Percentiles rank a stretch among this genome's conserved stretches.
Evolutionary conservation across 1,140 invertebrate genomes (phyloP).

Genomic region (Anadara kagoshimensis): DNA sequence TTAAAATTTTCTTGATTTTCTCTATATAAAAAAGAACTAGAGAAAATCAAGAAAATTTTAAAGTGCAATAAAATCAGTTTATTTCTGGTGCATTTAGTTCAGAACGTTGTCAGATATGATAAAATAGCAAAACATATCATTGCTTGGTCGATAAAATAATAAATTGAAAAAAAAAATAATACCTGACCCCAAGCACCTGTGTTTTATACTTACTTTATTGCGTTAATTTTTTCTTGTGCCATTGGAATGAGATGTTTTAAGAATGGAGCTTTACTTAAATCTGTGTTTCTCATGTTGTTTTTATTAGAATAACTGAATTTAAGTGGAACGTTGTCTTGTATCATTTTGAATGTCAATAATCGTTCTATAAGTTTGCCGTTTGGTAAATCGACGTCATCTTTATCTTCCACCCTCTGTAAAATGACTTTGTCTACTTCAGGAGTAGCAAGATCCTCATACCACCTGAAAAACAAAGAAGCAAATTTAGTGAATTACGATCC

Average conservation of each 20-base stretch:
- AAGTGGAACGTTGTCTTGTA: slow-evolving; percentile 26
- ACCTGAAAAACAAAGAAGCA: slow-evolving; percentile 45
- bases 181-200: no score
- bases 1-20: no score
- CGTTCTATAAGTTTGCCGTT: slow-evolving; percentile 69
- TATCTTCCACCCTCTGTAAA: slow-evolving; percentile 41
- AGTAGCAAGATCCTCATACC: slow-evolving; percentile 67
- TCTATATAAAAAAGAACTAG: no score
- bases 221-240: slow-evolving; percentile 58
- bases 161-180: no score
- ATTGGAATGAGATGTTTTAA: slow-evolving; percentile 46
- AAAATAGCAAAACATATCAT: no score
- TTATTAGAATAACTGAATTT: no score
- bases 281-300: not conserved
- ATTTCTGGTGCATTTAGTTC: no score
- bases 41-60: no score
- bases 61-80: no score
- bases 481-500: no score
- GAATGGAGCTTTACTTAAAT: slow-evolving; percentile 45
- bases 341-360: slow-evolving; percentile 58
- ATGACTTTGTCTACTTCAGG: slow-evolving; percentile 58
- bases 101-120: no score
- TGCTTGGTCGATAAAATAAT: no score
- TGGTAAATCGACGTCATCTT: slow-evolving; percentile 56
- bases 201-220: slow-evolving; percentile 45